A percentile compares a stretch with the other conserved stretches of the same genome.
Conservation (phyloP, 2,888 invertebrate genomes). For the Cremastobaeus sp. region DNA sequence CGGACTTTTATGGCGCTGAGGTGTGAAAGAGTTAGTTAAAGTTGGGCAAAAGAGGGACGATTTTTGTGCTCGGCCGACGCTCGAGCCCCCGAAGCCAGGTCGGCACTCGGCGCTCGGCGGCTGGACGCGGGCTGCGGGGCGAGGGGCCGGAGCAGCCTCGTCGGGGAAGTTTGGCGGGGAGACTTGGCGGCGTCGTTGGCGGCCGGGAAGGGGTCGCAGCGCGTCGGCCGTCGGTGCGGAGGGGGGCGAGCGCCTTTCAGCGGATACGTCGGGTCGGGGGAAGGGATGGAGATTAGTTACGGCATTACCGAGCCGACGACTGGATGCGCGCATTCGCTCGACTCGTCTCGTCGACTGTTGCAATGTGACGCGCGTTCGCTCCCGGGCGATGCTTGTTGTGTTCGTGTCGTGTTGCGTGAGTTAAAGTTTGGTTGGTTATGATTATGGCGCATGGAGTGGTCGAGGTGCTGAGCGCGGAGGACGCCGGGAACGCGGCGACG, state of each 20-base stretch:
- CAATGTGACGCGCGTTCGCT: constrained; percentile 76
- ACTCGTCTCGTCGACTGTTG: constrained; percentile 72
- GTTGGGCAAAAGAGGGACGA: constrained; percentile 59
- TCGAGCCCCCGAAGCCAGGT: constrained; percentile 14
- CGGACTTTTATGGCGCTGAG: constrained; percentile 70
- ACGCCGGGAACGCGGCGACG: constrained; percentile 74
- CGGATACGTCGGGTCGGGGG: constrained; percentile 68
- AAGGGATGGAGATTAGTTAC: constrained; percentile 77
- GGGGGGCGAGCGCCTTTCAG: constrained; percentile 66
- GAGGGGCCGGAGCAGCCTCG: constrained; percentile 25
- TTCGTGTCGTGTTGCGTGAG: constrained; percentile 22
- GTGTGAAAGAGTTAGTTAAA: constrained; percentile 70
- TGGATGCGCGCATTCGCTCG: constrained; percentile 60
- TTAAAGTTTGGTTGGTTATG: constrained; percentile 58
- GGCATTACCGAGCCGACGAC: constrained; percentile 76
- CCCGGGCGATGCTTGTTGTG: constrained; percentile 64
- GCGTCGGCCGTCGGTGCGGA: constrained; percentile 15
- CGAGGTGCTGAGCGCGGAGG: constrained; percentile 78
- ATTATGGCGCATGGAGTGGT: constrained; percentile 82
- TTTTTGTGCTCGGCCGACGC: constrained; percentile 26
- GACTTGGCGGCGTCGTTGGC: constrained; percentile 51
- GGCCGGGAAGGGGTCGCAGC: constrained; percentile 52
- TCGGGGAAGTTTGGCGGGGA: constrained; percentile 43
- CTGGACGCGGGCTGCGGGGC: neutral
- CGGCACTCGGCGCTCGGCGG: neutral